Base-by-base conservation (phyloP, 2,888 invertebrate genomes). In the Pharmacophagus antenor region DNA sequence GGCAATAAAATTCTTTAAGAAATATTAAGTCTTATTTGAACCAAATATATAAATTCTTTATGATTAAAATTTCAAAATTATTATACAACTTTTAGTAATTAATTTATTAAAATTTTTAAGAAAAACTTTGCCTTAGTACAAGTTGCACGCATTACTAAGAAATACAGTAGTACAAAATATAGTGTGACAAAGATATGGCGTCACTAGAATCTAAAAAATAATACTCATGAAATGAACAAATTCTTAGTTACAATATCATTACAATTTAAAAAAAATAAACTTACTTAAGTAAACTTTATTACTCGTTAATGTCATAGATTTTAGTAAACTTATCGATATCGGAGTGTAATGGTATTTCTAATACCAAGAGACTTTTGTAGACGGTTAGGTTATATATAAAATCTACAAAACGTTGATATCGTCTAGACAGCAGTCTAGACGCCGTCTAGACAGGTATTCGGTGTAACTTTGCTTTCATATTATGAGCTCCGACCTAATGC, bases 371-470 rank as follows among this genome's bases (percentile, higher is more conserved):
- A 60, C 44, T 37, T 54, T 49, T 20, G 55, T 46, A 7, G 47
- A 37, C 41, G 56, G 47, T 50, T 50, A 62, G 63, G 55, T 58
- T 69, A 66, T 58, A 63, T 67, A 57, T 63, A 65, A 67, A 71
- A 69, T 68, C 74, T 79, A 74, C 72, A 76, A 84, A 86, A 81
- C 70, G 76, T 80, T 79, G 79, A 83, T 82, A 76, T 74, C 74
- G 89, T 88, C 88, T 89, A 88, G 89, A 88, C 88, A 71, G 67
- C 56, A 69, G 88, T 88, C 89, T 88, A 88, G 89, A 89, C 89
- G 54, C 21, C 61, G 89, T 90, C 89, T 90, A 90, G 89, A 89
- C 89, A 84, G 85, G 86, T 89, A 88, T 87, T 85, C 77, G 79
- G 82, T 82, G 72, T 78, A 80, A 80, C 79, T 78, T 72, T 77